Conservation (phyloP, 2,888 invertebrate species). For the Villa cingulata region DNA sequence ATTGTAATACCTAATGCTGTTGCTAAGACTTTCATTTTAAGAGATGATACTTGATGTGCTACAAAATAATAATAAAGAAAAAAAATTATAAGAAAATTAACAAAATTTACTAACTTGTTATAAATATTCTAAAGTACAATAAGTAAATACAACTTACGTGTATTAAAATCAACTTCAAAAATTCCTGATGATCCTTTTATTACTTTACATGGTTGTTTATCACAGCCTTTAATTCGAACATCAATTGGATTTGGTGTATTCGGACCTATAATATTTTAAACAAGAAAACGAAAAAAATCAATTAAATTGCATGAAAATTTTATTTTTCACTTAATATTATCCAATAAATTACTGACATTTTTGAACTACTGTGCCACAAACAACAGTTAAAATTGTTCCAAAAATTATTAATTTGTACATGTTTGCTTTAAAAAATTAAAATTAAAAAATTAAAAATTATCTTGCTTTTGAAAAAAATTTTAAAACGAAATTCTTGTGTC, state of each 20-base stretch:
- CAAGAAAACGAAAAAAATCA: too few relatives aligned
- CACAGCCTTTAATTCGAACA: conserved; percentile 23
- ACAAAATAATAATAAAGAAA: not conserved
- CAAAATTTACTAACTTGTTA: too few relatives aligned
- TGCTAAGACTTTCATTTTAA: conserved; percentile 15
- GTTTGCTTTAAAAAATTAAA: too few relatives aligned
- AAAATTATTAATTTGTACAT: not conserved
- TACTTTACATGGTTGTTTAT: conserved; percentile 24
- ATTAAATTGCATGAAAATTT: too few relatives aligned
- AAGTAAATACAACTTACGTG: conserved; percentile 19
- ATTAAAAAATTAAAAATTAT: too few relatives aligned
- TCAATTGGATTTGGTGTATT: conserved; percentile 15
- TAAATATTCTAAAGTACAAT: too few relatives aligned
- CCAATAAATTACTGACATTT: not conserved
- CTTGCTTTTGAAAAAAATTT: too few relatives aligned
- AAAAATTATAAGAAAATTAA: too few relatives aligned
- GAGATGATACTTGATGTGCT: not conserved
- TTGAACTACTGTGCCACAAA: not conserved
- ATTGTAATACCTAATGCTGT: conserved; percentile 14
- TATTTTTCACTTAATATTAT: too few relatives aligned
- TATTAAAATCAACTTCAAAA: conserved; percentile 26
- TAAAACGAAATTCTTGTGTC: too few relatives aligned
- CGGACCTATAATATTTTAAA: not conserved
- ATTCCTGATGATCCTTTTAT: conserved; percentile 21
- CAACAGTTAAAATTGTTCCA: not conserved